Evolutionary conservation across 2,888 invertebrate species (phyloP), one percentile per base, ranked within the genome.

Genomic region (Yponomeuta evonymella): DNA sequence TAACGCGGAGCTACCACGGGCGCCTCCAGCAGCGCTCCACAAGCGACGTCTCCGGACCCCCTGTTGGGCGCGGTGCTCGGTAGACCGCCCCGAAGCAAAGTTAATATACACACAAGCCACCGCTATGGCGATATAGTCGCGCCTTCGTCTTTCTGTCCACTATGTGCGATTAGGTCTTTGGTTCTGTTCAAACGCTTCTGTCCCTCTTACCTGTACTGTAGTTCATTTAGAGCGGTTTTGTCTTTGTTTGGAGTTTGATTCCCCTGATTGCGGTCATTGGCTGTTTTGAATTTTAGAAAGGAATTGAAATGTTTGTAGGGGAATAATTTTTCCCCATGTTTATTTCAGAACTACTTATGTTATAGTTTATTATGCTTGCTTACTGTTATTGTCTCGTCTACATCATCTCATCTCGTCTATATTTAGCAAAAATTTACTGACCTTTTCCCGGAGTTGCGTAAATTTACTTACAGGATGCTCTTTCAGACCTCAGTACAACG

Each of bases 31-130:
- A 70, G 93, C 94, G 77, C 93, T 94, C 76, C 95, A 94, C 93
- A 94, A 94, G 92, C 94, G 96, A 88, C 95, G 95, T 81, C 95
- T 96, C 87, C 95, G 96, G 91, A 95, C 96, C 84, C 96, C 96
- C 83, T 95, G 96, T 90, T 96, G 96, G 96, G 95, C 96, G 91
- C 94, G 95, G 93, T 95, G 95, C 92, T 93, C 94, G 88, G 92
- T 93, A 88, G 92, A 94, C 90, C 94, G 93, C 93, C 93, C 93
- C 88, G 93, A 93, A 93, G 92, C 93, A 90, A 93, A 93, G 93
- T 93, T 93, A 93, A 93, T 93, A 92, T 89, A 86, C 43, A 5
- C 43, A 43, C 89, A 87, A 87, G 77, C 87, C 89, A 87, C 91
- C 84, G 81, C 86, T 84, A 81, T 86, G 90, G 89, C 90, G 91